These are phyloP conservation scores for Drosophila malerkotliana DNA, from an alignment of 1,140 invertebrate genomes.

Conservation along the genomic window DNA sequence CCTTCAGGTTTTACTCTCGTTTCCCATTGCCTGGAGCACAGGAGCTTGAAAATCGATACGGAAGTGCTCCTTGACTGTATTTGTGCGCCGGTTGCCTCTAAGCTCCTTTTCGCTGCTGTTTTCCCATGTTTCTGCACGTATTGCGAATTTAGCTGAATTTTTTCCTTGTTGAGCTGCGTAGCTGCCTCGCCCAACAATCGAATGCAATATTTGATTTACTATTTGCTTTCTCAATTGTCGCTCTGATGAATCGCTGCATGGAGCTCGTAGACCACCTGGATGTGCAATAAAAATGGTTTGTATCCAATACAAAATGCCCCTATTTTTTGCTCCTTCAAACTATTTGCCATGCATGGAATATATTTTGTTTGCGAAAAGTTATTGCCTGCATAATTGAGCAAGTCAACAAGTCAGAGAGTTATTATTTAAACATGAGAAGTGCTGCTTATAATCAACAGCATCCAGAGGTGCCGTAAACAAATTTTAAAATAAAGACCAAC, in stretches of 20 bases:
- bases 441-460: conserved; percentile 28
- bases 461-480: not conserved
- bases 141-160: conserved; percentile 32
- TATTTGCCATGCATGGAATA: conserved; percentile 77
- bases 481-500: conserved; percentile 8
- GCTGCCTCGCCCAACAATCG: conserved; percentile 48
- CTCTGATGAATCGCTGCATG: conserved; percentile 40
- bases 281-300: conserved; percentile 18
- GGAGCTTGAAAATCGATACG: conserved; percentile 61
- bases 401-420: conserved; percentile 40
- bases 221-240: conserved; percentile 60
- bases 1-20: not conserved
- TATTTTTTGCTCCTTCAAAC: conserved; percentile 7
- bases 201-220: conserved; percentile 70
- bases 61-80: conserved; percentile 39
- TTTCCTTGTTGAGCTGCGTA: conserved; percentile 14
- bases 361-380: conserved; percentile 62
- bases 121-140: conserved; percentile 39
- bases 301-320: conserved; percentile 11
- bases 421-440: conserved; percentile 65
- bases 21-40: conserved; percentile 26
- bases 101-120: conserved; percentile 31
- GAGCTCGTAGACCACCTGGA: conserved; percentile 1
- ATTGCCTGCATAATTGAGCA: conserved; percentile 58
- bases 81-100: conserved; percentile 27